Evolutionary conservation across 2,113 vertebrate genomes (phyloP), one percentile per base, ranked within the genome.

Genomic region (Macquaria australasica): DNA sequence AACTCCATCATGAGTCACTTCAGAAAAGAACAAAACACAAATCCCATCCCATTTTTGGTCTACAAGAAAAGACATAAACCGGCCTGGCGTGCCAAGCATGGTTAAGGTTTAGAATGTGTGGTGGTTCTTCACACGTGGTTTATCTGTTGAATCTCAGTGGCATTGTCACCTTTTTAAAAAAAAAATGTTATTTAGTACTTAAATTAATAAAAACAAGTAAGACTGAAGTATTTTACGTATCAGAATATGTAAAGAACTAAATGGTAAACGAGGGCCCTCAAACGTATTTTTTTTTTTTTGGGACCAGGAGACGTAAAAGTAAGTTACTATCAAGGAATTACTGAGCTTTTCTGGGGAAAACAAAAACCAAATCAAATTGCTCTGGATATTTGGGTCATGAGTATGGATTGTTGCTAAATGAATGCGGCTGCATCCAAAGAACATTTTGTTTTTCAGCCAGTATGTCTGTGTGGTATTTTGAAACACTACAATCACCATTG

Each of bases 401-500:
- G 2, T 6, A 16, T 51, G 45, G 51, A 18, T 34, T 53, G 18
- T 53, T 39, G 60, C 21, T 34, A 63, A 60, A 34, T 75, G 21
- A 62, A 62, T 34, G 15, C 1, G 6, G 12, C 10, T 28, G 37
- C 28, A 21, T 48, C 58, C 25, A 37, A 56, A 39, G 21, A 53
- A 43, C 34, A 34, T 53, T 53, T 83, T 31, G 59, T 84, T 56
- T 50, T 82, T 41, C 68, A 73, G 67, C 50, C 58, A 8, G n/a
- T 10, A 1, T 69, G 70, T 68, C 63, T 62, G 31, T 73, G 77
- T 70, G 77, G 45, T 62, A 64, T 80, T 85, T 55, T 21, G 15
- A 82, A 77, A 86, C 59, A 8, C 62, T 45, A 25, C 45, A 75
- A 63, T 85, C 34, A 53, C 53, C 43, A 60, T 78, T 9, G 3